Evolutionary conservation across 2,888 invertebrate genomes (phyloP), one percentile per base, ranked within the genome.

Genomic region (Dryobota labecula): DNA sequence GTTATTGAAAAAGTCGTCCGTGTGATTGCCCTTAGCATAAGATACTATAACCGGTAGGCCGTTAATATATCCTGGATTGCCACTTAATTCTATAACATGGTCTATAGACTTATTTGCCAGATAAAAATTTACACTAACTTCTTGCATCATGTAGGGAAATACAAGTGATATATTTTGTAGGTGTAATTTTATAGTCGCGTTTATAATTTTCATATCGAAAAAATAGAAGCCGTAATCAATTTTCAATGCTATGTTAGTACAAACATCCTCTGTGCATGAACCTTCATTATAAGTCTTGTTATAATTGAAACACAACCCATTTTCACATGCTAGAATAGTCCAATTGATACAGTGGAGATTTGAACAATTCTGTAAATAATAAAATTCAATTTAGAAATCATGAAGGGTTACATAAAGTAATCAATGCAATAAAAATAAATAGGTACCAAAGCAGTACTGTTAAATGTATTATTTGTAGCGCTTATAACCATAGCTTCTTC

Each of bases 1-100:
- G 47, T 64, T 85, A 65, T 94, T 92, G 66, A 88, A 94, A 84
- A 94, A 95, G 33, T 86, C 70, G 11, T 91, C 86, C 2, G 94
- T 92, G 69, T 92, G 87, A 81, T 96, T 92, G 49, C 74, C 86
- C 77, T 89, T 85, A 45, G 90, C 84, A 65, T 84, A 90, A 56
- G 95, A 96, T 43, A 90, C 89, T 70, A 97, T 91, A 45, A 98
- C 92, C 0, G 98, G 98, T 82, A 97, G 96, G 11, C 97, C 97
- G 6, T 93, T 84, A 9, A 97, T 88, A 87, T 98, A 98, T 5
- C 98, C 98, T 1, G 98, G 98, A 90, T 97, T 97, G 4, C 98
- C 98, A 92, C 98, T 98, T 24, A 96, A 85, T 78, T 87, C 84
- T 45, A 93, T 73, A 49, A 93, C 77, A 30, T 86, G 76, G 2